Conservation (phyloP, 92 coral and sea anemone genomes). For the Nematostella vectensis region DNA sequence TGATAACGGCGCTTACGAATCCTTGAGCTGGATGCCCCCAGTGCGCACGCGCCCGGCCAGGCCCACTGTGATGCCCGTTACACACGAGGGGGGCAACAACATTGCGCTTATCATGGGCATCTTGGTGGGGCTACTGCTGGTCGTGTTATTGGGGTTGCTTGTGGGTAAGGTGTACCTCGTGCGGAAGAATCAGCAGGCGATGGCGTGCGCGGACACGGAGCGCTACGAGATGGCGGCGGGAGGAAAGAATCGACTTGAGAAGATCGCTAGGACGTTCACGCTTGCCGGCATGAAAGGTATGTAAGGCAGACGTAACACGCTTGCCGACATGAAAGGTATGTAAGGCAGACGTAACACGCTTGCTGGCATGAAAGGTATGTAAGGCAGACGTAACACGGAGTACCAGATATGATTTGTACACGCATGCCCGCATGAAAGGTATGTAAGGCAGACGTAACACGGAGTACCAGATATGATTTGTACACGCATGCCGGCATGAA, state of each 20-base stretch:
- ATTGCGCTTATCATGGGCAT: conserved; percentile 1
- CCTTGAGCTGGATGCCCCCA: conserved; percentile 18
- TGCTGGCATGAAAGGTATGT: too few species aligned
- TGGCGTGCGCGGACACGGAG: not conserved
- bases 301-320: too few species aligned
- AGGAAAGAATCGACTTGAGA: conserved; percentile 8
- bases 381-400: too few species aligned
- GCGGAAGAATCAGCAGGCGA: not conserved
- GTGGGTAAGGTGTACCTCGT: conserved; percentile 1
- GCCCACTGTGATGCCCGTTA: not conserved
- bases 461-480: too few species aligned
- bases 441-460: too few species aligned
- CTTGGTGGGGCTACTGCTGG: conserved; percentile 6
- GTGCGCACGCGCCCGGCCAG: conserved; percentile 3
- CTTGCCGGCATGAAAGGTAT: conserved; percentile 1
- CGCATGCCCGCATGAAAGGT: too few species aligned
- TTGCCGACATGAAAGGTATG: too few species aligned
- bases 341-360: too few species aligned
- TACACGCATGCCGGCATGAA: too few species aligned
- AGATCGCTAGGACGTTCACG: conserved; percentile 21
- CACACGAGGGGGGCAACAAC: not conserved
- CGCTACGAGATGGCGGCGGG: conserved; percentile 5
- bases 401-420: too few species aligned
- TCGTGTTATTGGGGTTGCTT: not conserved
- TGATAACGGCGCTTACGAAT: not conserved